Conservation (phyloP, 2,797 vertebrate species). For the Hozukius guyotensis region DNA sequence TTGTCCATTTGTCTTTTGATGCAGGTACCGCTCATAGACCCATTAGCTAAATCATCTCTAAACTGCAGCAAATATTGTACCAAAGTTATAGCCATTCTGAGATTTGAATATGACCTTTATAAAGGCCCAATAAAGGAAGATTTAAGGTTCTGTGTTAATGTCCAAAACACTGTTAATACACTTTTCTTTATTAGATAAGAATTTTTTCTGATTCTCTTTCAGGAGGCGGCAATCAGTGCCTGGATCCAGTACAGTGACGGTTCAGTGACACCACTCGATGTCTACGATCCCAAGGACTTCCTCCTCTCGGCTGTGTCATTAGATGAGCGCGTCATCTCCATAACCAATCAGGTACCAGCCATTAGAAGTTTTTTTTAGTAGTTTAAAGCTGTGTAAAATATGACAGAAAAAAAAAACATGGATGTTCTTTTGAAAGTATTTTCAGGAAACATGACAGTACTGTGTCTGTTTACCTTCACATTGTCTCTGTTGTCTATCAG, state of each 20-base stretch:
- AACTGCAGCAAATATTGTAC: not conserved
- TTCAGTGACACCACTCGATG: constrained; percentile 91
- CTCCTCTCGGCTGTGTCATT: constrained; percentile 88
- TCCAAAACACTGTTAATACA: not conserved
- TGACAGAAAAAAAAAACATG: not conserved
- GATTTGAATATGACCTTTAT: not conserved
- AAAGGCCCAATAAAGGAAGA: not conserved
- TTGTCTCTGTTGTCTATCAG: constrained; percentile 56
- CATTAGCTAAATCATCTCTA: not conserved
- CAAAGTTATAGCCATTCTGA: not conserved
- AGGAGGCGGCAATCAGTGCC: constrained; percentile 93
- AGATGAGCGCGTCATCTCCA: constrained; percentile 91
- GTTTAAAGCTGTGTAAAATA: not conserved
- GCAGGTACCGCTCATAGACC: not conserved
- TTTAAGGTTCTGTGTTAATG: not conserved
- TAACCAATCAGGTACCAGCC: constrained; percentile 80
- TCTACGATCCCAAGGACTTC: constrained; percentile 95
- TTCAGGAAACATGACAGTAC: not conserved
- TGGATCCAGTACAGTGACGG: constrained; percentile 98
- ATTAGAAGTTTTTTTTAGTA: not conserved
- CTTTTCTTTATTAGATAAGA: not conserved
- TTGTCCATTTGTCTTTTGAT: not conserved
- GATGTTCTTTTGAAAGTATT: not conserved
- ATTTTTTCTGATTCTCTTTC: not conserved
- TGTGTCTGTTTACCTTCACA: not conserved